A percentile compares a stretch with the other conserved stretches of the same genome.
phyloP scores from a whole-genome alignment of 2,888 invertebrate species.

The Adelognathus sp. region DNA sequence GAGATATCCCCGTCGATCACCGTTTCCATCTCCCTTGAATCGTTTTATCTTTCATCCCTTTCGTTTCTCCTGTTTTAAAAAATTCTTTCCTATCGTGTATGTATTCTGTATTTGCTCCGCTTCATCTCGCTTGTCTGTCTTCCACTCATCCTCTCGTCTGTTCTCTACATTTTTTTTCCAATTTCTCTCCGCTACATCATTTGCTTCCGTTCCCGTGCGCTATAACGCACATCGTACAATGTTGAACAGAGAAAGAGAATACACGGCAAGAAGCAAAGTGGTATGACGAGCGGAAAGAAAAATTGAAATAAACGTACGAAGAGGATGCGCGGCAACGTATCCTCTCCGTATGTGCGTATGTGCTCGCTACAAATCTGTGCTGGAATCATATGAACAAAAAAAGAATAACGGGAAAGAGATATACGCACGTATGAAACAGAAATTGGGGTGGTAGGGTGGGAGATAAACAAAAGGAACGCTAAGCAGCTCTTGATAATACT shows the following conservation, averaged over 20 bases:
- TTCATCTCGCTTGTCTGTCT: constrained; percentile 28
- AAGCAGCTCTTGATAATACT: constrained; percentile 27
- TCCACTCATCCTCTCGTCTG: neutral
- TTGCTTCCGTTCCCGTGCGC: neutral
- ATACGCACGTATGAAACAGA: constrained; percentile 3
- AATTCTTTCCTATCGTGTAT: neutral
- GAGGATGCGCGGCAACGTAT: neutral
- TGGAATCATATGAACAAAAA: constrained; percentile 15
- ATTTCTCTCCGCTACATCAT: neutral
- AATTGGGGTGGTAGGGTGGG: constrained; percentile 47
- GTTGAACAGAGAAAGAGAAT: constrained; percentile 12
- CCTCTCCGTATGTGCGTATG: neutral
- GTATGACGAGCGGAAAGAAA: neutral
- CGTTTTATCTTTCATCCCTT: neutral
- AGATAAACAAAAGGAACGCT: constrained; percentile 38
- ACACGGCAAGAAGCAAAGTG: neutral
- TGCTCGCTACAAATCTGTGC: constrained; percentile 14
- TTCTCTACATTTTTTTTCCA: neutral
- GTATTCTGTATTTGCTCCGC: neutral
- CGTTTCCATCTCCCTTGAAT: constrained; percentile 7
- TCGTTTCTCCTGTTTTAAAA: neutral
- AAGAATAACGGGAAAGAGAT: constrained; percentile 1
- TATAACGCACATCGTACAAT: constrained; percentile 26
- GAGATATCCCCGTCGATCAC: constrained; percentile 18
- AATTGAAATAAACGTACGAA: constrained; percentile 12